Percentiles rank a stretch among this genome's conserved stretches.
phyloP scores from a whole-genome alignment of 2,797 vertebrate genomes.

The Glyptemys insculpta region DNA sequence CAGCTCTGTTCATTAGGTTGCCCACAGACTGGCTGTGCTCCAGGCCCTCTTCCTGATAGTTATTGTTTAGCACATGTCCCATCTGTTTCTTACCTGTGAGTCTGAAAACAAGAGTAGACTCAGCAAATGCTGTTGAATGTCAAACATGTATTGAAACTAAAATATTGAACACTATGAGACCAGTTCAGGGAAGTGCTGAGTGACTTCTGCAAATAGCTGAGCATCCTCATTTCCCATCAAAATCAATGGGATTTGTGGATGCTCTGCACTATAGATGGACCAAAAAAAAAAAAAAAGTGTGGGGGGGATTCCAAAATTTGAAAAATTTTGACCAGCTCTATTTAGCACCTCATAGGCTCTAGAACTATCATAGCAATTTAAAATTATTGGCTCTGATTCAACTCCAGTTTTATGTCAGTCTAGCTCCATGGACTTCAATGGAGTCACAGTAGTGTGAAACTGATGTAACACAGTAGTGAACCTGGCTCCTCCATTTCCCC shows the following conservation, averaged over 20 bases:
- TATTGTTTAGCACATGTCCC: neutral
- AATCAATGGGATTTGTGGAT: neutral
- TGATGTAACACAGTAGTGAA: neutral
- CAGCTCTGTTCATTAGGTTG: too few relatives aligned
- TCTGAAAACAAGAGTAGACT: neutral
- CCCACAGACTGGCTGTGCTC: too few relatives aligned
- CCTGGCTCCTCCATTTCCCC: neutral
- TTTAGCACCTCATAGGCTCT: neutral
- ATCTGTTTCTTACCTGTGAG: neutral
- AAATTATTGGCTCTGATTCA: too few relatives aligned
- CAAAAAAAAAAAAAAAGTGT: neutral
- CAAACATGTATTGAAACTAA: neutral
- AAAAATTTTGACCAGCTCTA: neutral
- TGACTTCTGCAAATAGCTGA: neutral
- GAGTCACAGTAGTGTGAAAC: neutral
- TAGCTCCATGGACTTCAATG: rapidly evolving
- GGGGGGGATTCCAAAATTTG: neutral
- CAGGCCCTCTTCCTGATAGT: neutral
- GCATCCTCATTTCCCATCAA: neutral
- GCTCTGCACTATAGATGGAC: rapidly evolving
- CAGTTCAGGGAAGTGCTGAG: neutral
- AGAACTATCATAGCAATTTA: neutral
- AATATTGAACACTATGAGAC: rapidly evolving
- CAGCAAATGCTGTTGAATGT: neutral
- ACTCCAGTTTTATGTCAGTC: neutral